Conservation (phyloP, 2,888 invertebrate species). For the Megaustenia siamemsis region DNA sequence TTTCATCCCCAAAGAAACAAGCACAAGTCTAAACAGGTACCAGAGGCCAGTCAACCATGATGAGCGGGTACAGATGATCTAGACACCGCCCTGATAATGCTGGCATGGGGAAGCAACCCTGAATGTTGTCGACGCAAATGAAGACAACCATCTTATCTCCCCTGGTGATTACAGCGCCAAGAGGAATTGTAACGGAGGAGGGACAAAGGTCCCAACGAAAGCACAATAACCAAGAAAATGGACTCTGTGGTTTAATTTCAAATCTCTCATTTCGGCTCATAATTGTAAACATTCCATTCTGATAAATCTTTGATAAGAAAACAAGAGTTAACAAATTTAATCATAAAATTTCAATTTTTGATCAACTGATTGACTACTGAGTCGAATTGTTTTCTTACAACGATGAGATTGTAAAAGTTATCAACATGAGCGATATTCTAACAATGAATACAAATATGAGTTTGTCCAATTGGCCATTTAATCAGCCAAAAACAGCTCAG, state of each 20-base stretch:
- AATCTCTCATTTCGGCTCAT: not conserved
- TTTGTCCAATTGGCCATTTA: constrained; percentile 6
- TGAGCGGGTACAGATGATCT: constrained; percentile 17
- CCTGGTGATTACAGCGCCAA: constrained; percentile 28
- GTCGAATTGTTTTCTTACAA: not conserved
- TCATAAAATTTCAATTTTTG: not conserved
- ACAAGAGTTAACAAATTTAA: not conserved
- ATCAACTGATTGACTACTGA: not conserved
- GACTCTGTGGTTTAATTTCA: not conserved
- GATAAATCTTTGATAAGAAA: not conserved
- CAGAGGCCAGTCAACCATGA: constrained; percentile 4
- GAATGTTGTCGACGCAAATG: not conserved
- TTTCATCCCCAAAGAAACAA: constrained; percentile 10
- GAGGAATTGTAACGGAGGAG: not conserved
- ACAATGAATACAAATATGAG: no score
- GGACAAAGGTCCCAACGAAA: not conserved
- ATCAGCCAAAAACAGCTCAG: not conserved
- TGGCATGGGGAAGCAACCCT: constrained; percentile 18
- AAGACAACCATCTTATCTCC: constrained; percentile 4
- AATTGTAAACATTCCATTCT: not conserved
- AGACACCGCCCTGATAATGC: constrained; percentile 19
- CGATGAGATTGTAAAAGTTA: not conserved
- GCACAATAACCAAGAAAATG: not conserved
- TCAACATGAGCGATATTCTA: no score
- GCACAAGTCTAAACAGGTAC: not conserved